A percentile compares a stretch with the other conserved stretches of the same genome.
These are phyloP conservation scores for Micronisus gabar DNA, from an alignment of 2,113 vertebrate genomes.

Conservation along the genomic window DNA sequence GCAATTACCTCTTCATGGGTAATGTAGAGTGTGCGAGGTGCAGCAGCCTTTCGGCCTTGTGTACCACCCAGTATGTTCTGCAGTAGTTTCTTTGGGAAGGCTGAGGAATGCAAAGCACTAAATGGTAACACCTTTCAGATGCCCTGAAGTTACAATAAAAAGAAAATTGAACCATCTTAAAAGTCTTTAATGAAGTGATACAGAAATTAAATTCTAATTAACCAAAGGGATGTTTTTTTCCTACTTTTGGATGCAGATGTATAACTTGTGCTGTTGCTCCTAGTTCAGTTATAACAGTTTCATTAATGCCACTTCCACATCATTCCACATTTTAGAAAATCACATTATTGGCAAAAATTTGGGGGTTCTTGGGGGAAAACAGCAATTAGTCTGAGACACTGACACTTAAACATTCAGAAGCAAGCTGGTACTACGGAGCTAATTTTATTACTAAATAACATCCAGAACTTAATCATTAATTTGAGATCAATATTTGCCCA, in stretches of 20 bases:
- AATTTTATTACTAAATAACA: background rate
- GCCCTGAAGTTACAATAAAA: background rate
- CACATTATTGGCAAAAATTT: background rate
- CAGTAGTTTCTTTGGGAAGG: background rate
- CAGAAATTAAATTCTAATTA: slow-evolving; percentile 18
- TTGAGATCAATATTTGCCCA: background rate
- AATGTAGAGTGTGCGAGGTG: background rate
- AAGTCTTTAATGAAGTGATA: background rate
- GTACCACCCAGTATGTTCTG: background rate
- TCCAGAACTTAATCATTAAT: background rate
- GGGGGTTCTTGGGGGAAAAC: background rate
- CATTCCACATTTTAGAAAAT: background rate
- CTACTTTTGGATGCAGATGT: background rate
- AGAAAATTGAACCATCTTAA: background rate
- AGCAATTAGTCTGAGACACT: background rate
- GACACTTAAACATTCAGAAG: background rate
- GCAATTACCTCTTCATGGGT: background rate
- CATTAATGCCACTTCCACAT: background rate
- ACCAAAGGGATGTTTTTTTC: background rate
- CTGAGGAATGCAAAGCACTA: background rate
- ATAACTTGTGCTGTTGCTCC: background rate
- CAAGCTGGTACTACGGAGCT: background rate
- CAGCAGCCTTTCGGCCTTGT: background rate
- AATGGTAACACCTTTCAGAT: background rate
- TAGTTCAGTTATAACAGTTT: background rate